These are phyloP conservation scores for Onchidella celtica DNA, from an alignment of 2,888 invertebrate species.

Conservation along the genomic window DNA sequence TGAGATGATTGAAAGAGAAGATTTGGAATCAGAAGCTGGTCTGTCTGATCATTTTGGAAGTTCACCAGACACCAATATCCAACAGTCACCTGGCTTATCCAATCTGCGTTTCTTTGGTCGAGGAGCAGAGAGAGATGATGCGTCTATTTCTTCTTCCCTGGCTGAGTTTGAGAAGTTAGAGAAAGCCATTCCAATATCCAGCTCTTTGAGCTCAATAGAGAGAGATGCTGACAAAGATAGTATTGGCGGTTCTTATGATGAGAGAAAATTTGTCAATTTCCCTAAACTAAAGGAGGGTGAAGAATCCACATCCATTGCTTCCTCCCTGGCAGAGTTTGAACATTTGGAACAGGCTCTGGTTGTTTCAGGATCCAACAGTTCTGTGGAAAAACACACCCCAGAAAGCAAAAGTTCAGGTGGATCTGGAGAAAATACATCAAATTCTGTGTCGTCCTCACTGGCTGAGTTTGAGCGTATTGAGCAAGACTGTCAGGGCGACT, in stretches of 20 bases:
- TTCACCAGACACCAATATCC: slow-evolving; percentile 86
- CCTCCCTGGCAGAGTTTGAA: slow-evolving; percentile 94
- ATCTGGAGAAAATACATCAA: slow-evolving; percentile 47
- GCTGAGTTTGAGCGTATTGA: slow-evolving; percentile 96
- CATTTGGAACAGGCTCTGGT: slow-evolving; percentile 90
- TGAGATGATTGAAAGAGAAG: slow-evolving; percentile 82
- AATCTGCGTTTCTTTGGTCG: slow-evolving; percentile 87
- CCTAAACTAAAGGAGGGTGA: slow-evolving; percentile 36
- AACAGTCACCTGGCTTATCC: slow-evolving; percentile 85
- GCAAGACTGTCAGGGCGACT: slow-evolving; percentile 83
- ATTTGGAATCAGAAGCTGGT: slow-evolving; percentile 86
- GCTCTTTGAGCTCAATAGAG: slow-evolving; percentile 86
- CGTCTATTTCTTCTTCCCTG: slow-evolving; percentile 91
- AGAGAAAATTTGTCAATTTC: slow-evolving; percentile 56
- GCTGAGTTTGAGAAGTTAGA: slow-evolving; percentile 97
- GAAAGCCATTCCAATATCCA: slow-evolving; percentile 84
- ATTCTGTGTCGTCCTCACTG: slow-evolving; percentile 83
- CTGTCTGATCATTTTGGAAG: slow-evolving; percentile 82
- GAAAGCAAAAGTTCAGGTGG: slow-evolving; percentile 70
- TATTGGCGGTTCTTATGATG: slow-evolving; percentile 70
- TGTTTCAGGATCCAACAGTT: slow-evolving; percentile 65
- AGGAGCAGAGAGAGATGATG: slow-evolving; percentile 93
- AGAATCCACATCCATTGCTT: slow-evolving; percentile 94
- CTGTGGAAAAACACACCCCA: slow-evolving; percentile 79
- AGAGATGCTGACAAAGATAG: slow-evolving; percentile 65